Percentiles rank a stretch among this genome's conserved stretches.
phyloP scores from a whole-genome alignment of 2,113 vertebrate species.

The Odocoileus virginianus region DNA sequence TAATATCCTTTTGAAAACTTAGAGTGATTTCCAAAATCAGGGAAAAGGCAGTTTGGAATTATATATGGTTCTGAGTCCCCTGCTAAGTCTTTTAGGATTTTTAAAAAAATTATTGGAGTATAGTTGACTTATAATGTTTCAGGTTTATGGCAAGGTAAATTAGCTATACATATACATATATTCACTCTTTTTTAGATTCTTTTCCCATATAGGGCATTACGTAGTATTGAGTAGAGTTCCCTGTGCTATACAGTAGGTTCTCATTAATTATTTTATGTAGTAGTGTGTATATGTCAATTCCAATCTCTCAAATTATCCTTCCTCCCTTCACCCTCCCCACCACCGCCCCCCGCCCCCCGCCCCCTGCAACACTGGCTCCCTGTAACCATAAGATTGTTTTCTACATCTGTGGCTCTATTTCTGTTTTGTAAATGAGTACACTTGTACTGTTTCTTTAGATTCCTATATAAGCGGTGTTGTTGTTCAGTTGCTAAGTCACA shows the following conservation, averaged over 20 bases:
- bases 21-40: neutral
- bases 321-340: neutral
- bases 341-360: neutral
- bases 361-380: neutral
- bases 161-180: neutral
- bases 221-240: neutral
- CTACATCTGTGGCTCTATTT: neutral
- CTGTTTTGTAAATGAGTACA: neutral
- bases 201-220: neutral
- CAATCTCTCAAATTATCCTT: neutral
- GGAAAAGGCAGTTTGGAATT: neutral
- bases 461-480: neutral
- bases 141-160: neutral
- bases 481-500: accelerated
- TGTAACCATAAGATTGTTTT: neutral
- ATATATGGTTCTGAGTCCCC: neutral
- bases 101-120: neutral
- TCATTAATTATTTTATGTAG: neutral
- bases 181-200: neutral
- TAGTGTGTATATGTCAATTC: neutral
- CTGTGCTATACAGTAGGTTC: neutral
- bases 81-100: neutral
- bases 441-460: neutral
- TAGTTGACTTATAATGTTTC: neutral
- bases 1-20: neutral